Percentiles rank a stretch among this genome's conserved stretches.
Evolutionary conservation across 2,888 invertebrate genomes (phyloP).

Genomic region (Synergus gifuensis): DNA sequence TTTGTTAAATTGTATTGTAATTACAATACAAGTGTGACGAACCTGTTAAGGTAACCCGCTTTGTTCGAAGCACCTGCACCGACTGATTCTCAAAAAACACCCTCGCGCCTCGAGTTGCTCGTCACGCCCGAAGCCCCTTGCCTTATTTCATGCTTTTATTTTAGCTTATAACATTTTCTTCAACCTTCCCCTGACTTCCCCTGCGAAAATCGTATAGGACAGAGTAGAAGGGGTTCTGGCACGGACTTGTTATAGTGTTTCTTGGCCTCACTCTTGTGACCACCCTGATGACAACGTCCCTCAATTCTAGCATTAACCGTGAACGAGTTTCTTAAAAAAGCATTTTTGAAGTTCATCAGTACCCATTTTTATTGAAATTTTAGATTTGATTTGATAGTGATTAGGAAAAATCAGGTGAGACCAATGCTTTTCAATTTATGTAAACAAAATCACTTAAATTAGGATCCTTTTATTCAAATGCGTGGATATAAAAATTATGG

Average conservation of each 20-base stretch:
- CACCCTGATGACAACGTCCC: conserved; percentile 37
- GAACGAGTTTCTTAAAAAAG: conserved; percentile 34
- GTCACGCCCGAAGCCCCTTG: conserved; percentile 62
- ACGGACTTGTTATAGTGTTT: conserved; percentile 48
- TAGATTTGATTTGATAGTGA: not conserved
- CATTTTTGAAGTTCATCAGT: conserved; percentile 30
- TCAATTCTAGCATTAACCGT: conserved; percentile 38
- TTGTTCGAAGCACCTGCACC: conserved; percentile 62
- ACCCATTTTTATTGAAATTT: not conserved
- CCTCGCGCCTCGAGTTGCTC: conserved; percentile 57
- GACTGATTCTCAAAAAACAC: conserved; percentile 63
- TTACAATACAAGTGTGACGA: conserved; percentile 44
- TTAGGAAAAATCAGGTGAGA: not conserved
- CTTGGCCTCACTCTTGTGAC: conserved; percentile 41
- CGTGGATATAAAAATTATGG: not conserved
- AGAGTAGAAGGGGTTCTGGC: conserved; percentile 55
- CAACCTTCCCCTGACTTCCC: conserved; percentile 55
- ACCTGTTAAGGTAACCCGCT: conserved; percentile 62
- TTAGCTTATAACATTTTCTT: conserved; percentile 69
- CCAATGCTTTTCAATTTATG: not conserved
- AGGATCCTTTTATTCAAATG: not conserved
- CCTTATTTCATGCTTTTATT: conserved; percentile 72
- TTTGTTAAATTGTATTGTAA: conserved; percentile 4
- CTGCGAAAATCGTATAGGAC: conserved; percentile 44
- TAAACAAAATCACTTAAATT: not conserved